Percentiles rank a stretch among this genome's conserved stretches.
These are phyloP conservation scores for Malurus alboscapulatus DNA, from an alignment of 2,113 vertebrate species.

Conservation along the genomic window DNA sequence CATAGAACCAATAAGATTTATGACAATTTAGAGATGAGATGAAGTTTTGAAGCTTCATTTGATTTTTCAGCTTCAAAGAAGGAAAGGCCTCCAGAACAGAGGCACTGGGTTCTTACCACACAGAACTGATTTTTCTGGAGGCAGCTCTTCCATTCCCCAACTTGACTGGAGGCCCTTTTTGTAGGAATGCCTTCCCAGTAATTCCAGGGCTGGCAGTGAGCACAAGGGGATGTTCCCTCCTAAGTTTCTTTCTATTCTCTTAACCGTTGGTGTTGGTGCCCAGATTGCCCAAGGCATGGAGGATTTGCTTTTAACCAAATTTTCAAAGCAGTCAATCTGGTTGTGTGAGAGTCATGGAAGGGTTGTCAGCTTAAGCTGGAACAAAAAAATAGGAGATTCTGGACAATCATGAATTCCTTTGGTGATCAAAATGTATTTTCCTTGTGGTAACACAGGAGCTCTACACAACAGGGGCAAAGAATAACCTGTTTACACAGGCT, in stretches of 20 bases:
- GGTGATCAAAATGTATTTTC: background rate
- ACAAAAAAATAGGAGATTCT: background rate
- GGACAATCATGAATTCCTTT: background rate
- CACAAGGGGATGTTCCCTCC: background rate
- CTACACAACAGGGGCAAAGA: background rate
- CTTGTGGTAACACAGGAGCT: background rate
- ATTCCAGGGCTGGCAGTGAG: slow-evolving; percentile 37
- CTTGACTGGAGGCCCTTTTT: slow-evolving; percentile 50
- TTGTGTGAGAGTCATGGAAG: background rate
- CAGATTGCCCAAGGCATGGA: slow-evolving; percentile 23
- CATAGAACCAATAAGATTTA: slow-evolving; percentile 51
- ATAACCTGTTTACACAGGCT: background rate
- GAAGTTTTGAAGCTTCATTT: slow-evolving; percentile 65
- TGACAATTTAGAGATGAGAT: slow-evolving; percentile 45
- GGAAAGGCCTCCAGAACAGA: slow-evolving; percentile 26
- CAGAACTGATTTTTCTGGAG: slow-evolving; percentile 58
- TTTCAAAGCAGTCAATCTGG: slow-evolving; percentile 16
- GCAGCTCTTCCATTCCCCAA: slow-evolving; percentile 11
- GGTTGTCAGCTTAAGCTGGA: background rate
- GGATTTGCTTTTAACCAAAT: slow-evolving; percentile 4
- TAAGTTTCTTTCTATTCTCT: slow-evolving; percentile 29
- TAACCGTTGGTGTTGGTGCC: background rate
- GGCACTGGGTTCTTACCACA: background rate
- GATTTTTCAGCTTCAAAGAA: slow-evolving; percentile 42
- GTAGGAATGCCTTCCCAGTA: slow-evolving; percentile 18